A percentile compares a stretch with the other conserved stretches of the same genome.
Conservation (phyloP, 2,888 invertebrate genomes). For the Oegoconia quadripuncta region DNA sequence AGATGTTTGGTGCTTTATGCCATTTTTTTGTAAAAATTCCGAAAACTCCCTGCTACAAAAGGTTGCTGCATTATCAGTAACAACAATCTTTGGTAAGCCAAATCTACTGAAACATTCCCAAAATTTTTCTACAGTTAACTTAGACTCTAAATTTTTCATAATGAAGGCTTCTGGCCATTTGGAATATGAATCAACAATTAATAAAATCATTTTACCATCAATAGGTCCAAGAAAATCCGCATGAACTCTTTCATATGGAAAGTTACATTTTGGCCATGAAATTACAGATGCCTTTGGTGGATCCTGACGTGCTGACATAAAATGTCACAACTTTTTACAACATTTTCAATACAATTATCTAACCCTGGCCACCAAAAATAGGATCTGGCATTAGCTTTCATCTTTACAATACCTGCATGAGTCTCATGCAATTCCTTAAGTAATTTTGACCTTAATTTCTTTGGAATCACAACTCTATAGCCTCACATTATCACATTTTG, state of each 20-base stretch:
- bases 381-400: background rate
- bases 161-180: background rate
- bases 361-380: background rate
- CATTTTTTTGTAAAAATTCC: too few relatives aligned
- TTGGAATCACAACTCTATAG: background rate
- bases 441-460: background rate
- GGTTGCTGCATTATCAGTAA: too few relatives aligned
- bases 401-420: background rate
- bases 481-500: conserved; percentile 9
- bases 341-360: background rate
- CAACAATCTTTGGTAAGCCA: too few relatives aligned
- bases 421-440: background rate
- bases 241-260: background rate
- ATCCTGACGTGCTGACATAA: background rate
- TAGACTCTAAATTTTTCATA: conserved; percentile 6
- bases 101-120: too few relatives aligned
- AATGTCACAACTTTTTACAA: background rate
- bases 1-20: too few relatives aligned
- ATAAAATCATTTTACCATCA: too few relatives aligned
- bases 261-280: background rate
- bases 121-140: conserved; percentile 4
- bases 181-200: background rate
- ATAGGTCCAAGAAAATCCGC: too few relatives aligned
- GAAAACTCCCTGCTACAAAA: too few relatives aligned
- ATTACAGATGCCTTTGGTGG: background rate